Evolutionary conservation across 2,797 vertebrate species (phyloP).

Genomic region (Lophotriccus pileatus): DNA sequence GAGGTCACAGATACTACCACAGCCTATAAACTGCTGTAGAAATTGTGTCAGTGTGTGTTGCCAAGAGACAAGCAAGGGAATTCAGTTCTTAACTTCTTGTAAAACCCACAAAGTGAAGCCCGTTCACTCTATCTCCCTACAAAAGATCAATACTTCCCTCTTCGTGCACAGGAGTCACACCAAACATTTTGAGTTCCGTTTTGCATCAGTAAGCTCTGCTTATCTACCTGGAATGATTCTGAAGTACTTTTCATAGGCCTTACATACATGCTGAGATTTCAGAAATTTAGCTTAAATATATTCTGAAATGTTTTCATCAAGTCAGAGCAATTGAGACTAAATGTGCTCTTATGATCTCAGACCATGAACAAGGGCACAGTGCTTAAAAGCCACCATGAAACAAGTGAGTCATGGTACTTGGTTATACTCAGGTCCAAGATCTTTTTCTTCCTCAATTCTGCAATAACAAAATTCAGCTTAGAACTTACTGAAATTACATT

Average conservation of each 20-base stretch:
- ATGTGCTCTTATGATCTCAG: not conserved
- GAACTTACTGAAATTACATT: not conserved
- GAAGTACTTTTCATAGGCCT: not conserved
- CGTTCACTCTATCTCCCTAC: not conserved
- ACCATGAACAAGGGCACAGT: not conserved
- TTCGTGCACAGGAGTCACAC: not conserved
- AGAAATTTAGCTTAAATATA: not conserved
- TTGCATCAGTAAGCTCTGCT: not conserved
- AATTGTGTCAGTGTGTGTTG: slow-evolving; percentile 39
- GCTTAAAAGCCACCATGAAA: not conserved
- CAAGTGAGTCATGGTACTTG: not conserved
- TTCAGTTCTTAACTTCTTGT: slow-evolving; percentile 17
- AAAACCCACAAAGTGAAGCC: not conserved
- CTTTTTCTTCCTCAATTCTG: not conserved
- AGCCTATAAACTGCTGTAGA: slow-evolving; percentile 20
- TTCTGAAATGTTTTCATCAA: not conserved
- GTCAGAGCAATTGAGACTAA: not conserved
- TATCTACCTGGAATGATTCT: not conserved
- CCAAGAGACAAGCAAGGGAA: slow-evolving; percentile 51
- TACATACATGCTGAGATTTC: not conserved
- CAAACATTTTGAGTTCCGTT: not conserved
- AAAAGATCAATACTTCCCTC: not conserved
- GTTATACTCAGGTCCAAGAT: not conserved
- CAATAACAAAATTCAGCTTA: not conserved
- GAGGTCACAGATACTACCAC: slow-evolving; percentile 50